Percentiles rank a stretch among this genome's conserved stretches.
Conservation (phyloP, 2,797 vertebrate genomes). For the Hypotaenidia philippensis region DNA sequence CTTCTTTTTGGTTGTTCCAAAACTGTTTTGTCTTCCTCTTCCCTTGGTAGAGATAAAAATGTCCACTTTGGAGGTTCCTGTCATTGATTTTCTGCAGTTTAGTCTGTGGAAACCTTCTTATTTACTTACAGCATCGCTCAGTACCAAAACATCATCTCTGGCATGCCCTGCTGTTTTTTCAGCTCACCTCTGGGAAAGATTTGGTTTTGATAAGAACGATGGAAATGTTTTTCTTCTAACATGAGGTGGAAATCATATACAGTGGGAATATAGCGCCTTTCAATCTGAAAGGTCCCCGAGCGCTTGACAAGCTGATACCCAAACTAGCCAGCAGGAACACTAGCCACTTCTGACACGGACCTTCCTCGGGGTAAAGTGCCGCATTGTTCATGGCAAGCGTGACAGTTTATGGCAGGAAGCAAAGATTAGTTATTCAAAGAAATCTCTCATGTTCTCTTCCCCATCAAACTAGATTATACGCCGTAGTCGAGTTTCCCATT, state of each 20-base stretch:
- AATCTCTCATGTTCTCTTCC: not conserved
- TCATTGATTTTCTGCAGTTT: slow-evolving; percentile 29
- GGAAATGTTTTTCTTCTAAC: slow-evolving; percentile 60
- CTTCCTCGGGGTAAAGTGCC: not conserved
- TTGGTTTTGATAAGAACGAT: slow-evolving; percentile 60
- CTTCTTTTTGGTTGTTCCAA: not conserved
- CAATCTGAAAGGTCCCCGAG: not conserved
- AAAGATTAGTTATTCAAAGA: not conserved
- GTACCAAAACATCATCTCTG: slow-evolving; percentile 41
- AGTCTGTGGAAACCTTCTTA: slow-evolving; percentile 43
- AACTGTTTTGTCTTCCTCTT: slow-evolving; percentile 23
- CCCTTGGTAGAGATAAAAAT: not conserved
- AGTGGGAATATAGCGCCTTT: slow-evolving; percentile 20
- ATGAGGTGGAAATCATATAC: slow-evolving; percentile 32
- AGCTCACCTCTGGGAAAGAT: slow-evolving; percentile 65
- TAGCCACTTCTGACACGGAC: not conserved
- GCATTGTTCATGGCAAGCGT: not conserved
- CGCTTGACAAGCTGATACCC: not conserved
- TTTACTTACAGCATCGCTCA: slow-evolving; percentile 25
- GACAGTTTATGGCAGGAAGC: slow-evolving; percentile 11
- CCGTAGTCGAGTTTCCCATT: not conserved
- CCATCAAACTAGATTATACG: not conserved
- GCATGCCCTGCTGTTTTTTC: slow-evolving; percentile 46
- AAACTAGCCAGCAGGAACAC: not conserved
- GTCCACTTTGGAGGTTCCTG: not conserved